Evolutionary conservation across 2,888 invertebrate species (phyloP), one percentile per base, ranked within the genome.

Genomic region (Drosophila subquinaria): DNA sequence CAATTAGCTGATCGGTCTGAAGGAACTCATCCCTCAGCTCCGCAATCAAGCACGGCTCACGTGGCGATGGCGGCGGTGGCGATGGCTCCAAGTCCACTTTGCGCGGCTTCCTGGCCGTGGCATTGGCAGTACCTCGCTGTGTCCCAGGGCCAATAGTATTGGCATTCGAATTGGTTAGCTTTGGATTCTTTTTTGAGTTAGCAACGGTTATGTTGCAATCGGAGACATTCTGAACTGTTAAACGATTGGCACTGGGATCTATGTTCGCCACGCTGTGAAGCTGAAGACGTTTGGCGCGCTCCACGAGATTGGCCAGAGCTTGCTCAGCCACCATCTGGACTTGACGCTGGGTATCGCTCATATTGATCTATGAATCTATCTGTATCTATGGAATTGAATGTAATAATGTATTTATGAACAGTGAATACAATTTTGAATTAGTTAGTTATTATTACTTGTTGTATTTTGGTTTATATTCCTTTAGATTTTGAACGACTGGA

Each of bases 11-110:
- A 8, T 76, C 83, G 1, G 68, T 79, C 30, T 60, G n/a, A 6
- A 47, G 11, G 11, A 62, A 76, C n/a, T 74, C 67, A 6, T 71
- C 63, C 33, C 43, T 4, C 38, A 70, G 47, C 6, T 83, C 67
- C 1, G 69, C n/a, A 1, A 79, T 63, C 30, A 38, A 6, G 38
- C 56, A 50, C 5, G 53, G 35, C 3, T 74, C 79, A 1, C 83
- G 76, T 0, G 82, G 86, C 11, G 82, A 86, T 11, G 82, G 86
- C 3, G 82, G 82, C 15, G 81, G 81, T n/a, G 82, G 82, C n/a
- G 69, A 48, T 15, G 68, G 57, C 42, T 78, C 63, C 38, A 15
- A 20, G 9, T 69, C 69, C 1, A 35, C 0, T n/a, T 73, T 70
- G 13, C 78, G 74, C 3, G 38, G 8, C 45, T 64, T 76, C 2